Evolutionary conservation across 2,888 invertebrate species (phyloP), one percentile per base, ranked within the genome.

Genomic region (Lasius fuliginosus): DNA sequence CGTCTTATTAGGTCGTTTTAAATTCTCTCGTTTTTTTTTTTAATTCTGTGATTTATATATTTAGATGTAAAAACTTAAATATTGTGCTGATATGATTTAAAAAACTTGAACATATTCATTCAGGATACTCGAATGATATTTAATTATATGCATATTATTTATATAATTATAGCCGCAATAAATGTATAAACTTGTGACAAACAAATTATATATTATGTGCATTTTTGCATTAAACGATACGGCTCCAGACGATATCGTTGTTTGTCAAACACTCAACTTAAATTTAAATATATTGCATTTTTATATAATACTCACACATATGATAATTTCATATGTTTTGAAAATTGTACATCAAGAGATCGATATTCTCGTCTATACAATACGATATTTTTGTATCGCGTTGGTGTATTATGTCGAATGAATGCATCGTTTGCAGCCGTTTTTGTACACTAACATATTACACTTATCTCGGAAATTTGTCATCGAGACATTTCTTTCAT

Each of bases 1-100:
- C 82, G 82, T 67, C 82, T 82, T 2, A 75, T 82, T 40, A 82
- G 82, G 82, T 82, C 49, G 40, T 82, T 40, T 73, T 73, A 53
- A 27, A 40, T 27, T 60, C 9, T 40, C n/a, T 64, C 30, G n/a
- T 12, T 62, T 60, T 62, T 60, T 62, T 60, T 71, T 15, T n/a
- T 1, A 11, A 33, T 27, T 60, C 12, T 0, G 12, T 71, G 8
- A 58, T 60, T 73, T 73, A 60, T 3, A 69, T 8, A 6, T 18
- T 49, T 49, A 49, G 1, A 5, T 46, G 12, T 49, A 49, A 49
- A 49, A 18, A 49, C 36, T 40, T 65, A 36, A 65, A n/a, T 1
- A 64, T 12, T 15, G 0, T 49, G 11, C 15, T 71, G 3, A 23
- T 71, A 27, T 69, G 18, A 49, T 49, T 5, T 6, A 49, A 11